Evolutionary conservation across 1,140 invertebrate genomes (phyloP).

Genomic region (Bilobella aurantiaca): DNA sequence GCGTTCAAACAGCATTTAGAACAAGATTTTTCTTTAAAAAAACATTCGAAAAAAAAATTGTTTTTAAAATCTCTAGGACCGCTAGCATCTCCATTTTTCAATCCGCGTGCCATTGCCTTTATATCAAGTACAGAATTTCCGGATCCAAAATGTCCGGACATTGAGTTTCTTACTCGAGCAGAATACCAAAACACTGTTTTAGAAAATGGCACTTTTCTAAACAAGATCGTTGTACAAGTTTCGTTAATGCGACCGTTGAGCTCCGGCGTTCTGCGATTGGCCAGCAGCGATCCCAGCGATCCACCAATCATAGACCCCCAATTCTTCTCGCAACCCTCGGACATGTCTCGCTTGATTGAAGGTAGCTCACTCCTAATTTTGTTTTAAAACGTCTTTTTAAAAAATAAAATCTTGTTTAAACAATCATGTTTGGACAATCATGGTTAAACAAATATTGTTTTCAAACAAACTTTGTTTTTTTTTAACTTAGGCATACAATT

Average conservation of each 20-base stretch:
- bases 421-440: too few relatives aligned
- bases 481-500: too few relatives aligned
- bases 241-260: background rate
- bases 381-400: background rate
- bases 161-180: slow-evolving; percentile 2
- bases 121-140: background rate
- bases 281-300: slow-evolving; percentile 41
- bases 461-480: too few relatives aligned
- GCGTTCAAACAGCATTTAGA: background rate
- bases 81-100: background rate
- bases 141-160: slow-evolving; percentile 6
- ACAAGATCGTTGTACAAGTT: slow-evolving; percentile 13
- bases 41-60: too few relatives aligned
- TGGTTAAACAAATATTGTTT: too few relatives aligned
- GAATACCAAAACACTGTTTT: background rate
- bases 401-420: background rate
- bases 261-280: slow-evolving; percentile 38
- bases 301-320: slow-evolving; percentile 47
- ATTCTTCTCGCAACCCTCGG: slow-evolving; percentile 37
- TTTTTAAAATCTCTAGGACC: background rate
- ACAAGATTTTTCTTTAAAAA: background rate
- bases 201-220: background rate
- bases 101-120: slow-evolving; percentile 3
- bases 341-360: slow-evolving; percentile 34
- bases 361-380: slow-evolving; percentile 33